Base-by-base conservation (phyloP, 2,888 invertebrate genomes). In the Gastracanthus pulcherrimus region DNA sequence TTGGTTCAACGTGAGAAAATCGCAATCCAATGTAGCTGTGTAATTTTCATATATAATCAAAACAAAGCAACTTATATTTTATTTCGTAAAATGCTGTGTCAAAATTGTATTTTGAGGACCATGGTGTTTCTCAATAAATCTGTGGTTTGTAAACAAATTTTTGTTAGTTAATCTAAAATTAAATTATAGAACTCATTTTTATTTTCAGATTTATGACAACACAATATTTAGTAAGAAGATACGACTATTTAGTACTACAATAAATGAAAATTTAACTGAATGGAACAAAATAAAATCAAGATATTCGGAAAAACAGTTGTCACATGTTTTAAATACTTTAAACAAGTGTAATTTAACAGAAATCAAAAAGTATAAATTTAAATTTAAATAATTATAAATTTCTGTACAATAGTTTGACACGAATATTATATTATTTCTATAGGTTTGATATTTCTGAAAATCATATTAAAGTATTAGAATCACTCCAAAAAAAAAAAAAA, bases 241-340 rank as follows among this genome's bases (percentile, higher is more conserved):
- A 9, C 31, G 23, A 36, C 23, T 41, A 0, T 72, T 19, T 2
- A 55, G 72, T 45, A 48, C 31, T 13, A 2, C 0, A 16, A 13
- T 5, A 19, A 51, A 66, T 45, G 19, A 55, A 16, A 58, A 60
- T 60, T 38, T 72, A 66, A 7, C 6, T 2, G 64, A 74, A 19
- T 74, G 55, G 67, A 31, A 67, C 4, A 11, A 72, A 31, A 19
- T 82, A 4, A 80, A 80, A 74, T 41, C 34, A 60, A 82, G 76
- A 23, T 82, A 71, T 62, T 41, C 80, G 19, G 16, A 58, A 3
- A 26, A 82, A 29, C 67, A 82, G 26, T 36, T 71, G 19, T 11
- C 16, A 66, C 23, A 16, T 2, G 34, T 76, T 55, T 74, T 81
- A 29, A 71, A 76, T 6, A 66, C 58, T 26, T 62, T 70, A 45